Evolutionary conservation across 2,797 vertebrate species (phyloP), one percentile per base, ranked within the genome.

Genomic region (Alca torda): DNA sequence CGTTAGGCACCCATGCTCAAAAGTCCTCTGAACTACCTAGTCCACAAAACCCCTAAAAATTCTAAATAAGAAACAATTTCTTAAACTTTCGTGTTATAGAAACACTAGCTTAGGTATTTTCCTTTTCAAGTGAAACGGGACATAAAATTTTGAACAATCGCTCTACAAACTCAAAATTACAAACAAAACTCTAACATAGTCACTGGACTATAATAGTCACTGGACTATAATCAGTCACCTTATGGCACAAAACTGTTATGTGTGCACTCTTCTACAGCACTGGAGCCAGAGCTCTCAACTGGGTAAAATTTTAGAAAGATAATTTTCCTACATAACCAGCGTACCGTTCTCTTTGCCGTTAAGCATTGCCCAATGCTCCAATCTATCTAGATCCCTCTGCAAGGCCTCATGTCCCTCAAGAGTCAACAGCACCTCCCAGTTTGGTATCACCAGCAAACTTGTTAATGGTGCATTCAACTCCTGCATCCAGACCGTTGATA

Each of bases 31-130:
- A 85, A 87, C 15, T 75, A 37, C 5, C 6, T 33, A n/a, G 30
- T 0, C 1, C 4, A 70, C 11, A 63, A 63, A 61, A 33, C 8
- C 15, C 4, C 3, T 1, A 4, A 53, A 57, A 73, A 46, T 13
- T 76, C 48, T 31, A 88, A 39, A 6, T 10, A 14, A 72, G 28
- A 84, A 93, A 65, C 14, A 17, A 43, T 45, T 43, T 51, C 13
- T 64, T 64, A 48, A 77, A 33, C 16, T 21, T 88, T 17, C 8
- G 19, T 11, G 8, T 17, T 59, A 63, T 2, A 81, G 28, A 53
- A 92, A 84, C 17, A 73, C 1, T 33, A 77, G 4, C 11, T 19
- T 13, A 60, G 3, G 3, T 21, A 67, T 76, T 83, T 92, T 82
- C 59, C 13, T 77, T 69, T 59, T 43, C 46, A 79, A 65, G 23